A percentile compares a stretch with the other conserved stretches of the same genome.
Evolutionary conservation across 1,140 invertebrate species (phyloP).

Genomic region (Ips nitidus): DNA sequence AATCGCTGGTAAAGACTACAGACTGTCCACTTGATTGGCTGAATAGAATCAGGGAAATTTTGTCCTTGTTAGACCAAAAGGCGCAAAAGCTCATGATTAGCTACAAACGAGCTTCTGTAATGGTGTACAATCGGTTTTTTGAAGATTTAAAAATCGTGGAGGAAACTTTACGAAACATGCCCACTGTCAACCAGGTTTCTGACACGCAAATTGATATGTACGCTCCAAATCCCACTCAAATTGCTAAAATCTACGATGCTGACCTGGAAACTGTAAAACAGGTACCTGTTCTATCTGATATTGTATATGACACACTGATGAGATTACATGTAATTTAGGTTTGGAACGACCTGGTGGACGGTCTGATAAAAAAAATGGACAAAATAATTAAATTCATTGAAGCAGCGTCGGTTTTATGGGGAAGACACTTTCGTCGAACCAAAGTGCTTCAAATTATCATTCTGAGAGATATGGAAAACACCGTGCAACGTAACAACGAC

Average conservation of each 20-base stretch:
- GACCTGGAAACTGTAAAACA: conserved; percentile 22
- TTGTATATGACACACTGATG: no score
- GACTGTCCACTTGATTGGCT: conserved; percentile 11
- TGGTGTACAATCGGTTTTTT: conserved; percentile 39
- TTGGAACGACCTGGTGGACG: conserved; percentile 26
- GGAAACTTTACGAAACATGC: conserved; percentile 29
- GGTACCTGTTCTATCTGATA: neutral
- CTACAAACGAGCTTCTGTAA: conserved; percentile 34
- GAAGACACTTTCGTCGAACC: conserved; percentile 35
- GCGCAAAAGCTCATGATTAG: conserved; percentile 34
- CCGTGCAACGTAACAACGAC: conserved; percentile 21
- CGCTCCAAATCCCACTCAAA: conserved; percentile 32
- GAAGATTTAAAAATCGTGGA: conserved; percentile 31
- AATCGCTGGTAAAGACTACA: conserved; percentile 1
- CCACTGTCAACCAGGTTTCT: conserved; percentile 15
- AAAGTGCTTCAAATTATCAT: conserved; percentile 26
- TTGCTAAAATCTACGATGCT: conserved; percentile 11
- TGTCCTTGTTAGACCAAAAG: conserved; percentile 7
- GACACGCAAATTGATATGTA: conserved; percentile 29
- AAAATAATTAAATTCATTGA: conserved; percentile 32
- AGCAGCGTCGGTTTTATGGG: conserved; percentile 25
- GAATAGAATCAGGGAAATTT: neutral
- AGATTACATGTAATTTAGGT: neutral
- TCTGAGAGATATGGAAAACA: conserved; percentile 33
- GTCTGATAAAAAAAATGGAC: conserved; percentile 31